phyloP scores from a whole-genome alignment of 2,113 vertebrate genomes.

The Amblyopsis rosae region DNA sequence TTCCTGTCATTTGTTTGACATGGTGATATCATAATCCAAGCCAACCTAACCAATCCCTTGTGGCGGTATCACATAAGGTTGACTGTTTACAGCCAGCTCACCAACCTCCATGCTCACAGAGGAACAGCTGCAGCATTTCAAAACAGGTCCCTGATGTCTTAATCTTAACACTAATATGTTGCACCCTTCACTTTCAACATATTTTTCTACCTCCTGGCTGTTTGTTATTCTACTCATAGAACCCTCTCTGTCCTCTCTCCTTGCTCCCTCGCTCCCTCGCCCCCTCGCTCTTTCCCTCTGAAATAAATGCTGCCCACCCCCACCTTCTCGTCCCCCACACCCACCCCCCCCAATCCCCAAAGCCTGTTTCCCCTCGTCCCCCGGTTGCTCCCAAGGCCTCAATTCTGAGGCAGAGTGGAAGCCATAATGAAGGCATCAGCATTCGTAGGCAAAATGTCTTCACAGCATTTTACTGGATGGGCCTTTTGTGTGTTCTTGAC shows the following conservation, averaged over 20 bases:
- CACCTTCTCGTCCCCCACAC: conserved; percentile 16
- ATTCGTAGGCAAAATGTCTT: conserved; percentile 26
- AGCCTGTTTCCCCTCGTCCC: not conserved
- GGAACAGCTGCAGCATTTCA: conserved; percentile 32
- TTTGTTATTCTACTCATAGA: conserved; percentile 59
- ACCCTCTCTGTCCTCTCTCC: conserved; percentile 35
- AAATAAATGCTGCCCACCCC: not conserved
- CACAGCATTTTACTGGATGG: conserved; percentile 19
- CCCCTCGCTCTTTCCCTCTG: conserved; percentile 6
- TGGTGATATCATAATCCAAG: too few relatives aligned
- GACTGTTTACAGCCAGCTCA: conserved; percentile 21
- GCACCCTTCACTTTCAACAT: conserved; percentile 54
- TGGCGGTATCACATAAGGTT: conserved; percentile 14
- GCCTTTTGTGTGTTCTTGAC: conserved; percentile 17
- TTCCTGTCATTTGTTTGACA: too few relatives aligned
- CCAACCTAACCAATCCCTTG: not conserved
- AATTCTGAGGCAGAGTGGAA: conserved; percentile 41
- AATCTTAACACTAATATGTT: conserved; percentile 53
- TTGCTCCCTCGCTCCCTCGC: conserved; percentile 17
- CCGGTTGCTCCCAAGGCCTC: conserved; percentile 38
- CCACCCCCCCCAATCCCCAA: too few relatives aligned
- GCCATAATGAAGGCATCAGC: conserved; percentile 34
- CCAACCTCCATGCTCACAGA: conserved; percentile 2
- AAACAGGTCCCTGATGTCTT: conserved; percentile 52
- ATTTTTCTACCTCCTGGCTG: conserved; percentile 32